Evolutionary conservation across 2,888 invertebrate genomes (phyloP).

Genomic region (Amphipoea oculea): DNA sequence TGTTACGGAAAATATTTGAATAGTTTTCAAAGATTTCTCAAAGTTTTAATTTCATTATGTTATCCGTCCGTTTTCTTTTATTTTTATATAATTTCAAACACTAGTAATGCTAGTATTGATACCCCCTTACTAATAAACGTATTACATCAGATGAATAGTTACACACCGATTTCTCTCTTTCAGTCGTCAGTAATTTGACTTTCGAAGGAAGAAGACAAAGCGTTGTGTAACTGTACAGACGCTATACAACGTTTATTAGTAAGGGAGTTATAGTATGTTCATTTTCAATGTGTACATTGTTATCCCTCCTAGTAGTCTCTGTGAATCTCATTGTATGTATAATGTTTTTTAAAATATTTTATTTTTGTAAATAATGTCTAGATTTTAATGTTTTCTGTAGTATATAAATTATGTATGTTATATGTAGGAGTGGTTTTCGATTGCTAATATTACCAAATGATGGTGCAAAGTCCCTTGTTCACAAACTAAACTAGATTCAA

Average conservation of each 20-base stretch:
- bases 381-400: background rate
- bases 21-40: background rate
- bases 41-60: conserved; percentile 2
- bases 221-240: too few relatives aligned
- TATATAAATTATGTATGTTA: background rate
- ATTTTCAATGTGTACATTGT: background rate
- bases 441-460: background rate
- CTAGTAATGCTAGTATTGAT: background rate
- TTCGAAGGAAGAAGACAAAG: too few relatives aligned
- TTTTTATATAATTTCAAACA: background rate
- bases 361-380: conserved; percentile 17
- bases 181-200: too few relatives aligned
- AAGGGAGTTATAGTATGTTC: background rate
- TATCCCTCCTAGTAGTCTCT: background rate
- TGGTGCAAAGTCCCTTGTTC: too few relatives aligned
- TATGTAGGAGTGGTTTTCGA: background rate
- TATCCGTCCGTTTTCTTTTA: conserved; percentile 42
- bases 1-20: background rate
- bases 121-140: too few relatives aligned
- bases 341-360: background rate
- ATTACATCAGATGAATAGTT: too few relatives aligned
- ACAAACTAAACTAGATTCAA: too few relatives aligned
- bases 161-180: too few relatives aligned
- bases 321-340: conserved; percentile 6
- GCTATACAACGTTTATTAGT: too few relatives aligned